These are phyloP conservation scores for Mongoloraphidia duomilia DNA, from an alignment of 2,888 invertebrate species.

Conservation along the genomic window DNA sequence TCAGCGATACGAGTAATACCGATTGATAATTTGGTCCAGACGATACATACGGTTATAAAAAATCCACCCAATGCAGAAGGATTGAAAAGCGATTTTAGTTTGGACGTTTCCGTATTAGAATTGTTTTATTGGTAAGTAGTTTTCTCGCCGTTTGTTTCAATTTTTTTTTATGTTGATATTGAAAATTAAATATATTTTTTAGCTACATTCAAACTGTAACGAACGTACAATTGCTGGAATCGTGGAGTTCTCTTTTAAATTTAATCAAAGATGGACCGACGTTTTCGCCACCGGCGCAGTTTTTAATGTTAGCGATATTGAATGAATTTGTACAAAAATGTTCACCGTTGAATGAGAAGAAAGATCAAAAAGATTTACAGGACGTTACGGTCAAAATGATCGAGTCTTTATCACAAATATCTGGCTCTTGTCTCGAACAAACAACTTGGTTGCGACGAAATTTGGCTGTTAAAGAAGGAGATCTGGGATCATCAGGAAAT, in stretches of 20 bases:
- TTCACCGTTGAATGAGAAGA: conserved; percentile 58
- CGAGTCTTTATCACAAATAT: conserved; percentile 68
- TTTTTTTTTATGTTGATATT: too few relatives aligned
- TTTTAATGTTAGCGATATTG: conserved; percentile 60
- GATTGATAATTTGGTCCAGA: conserved; percentile 68
- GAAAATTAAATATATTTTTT: conserved; percentile 8
- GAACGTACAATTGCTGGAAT: conserved; percentile 54
- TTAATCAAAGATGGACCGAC: conserved; percentile 60
- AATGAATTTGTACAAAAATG: conserved; percentile 74
- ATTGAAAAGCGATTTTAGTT: conserved; percentile 39
- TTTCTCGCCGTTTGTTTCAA: not conserved
- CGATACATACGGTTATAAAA: conserved; percentile 67
- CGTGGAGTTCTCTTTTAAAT: conserved; percentile 62
- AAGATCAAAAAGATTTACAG: conserved; percentile 67
- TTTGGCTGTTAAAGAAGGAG: conserved; percentile 60
- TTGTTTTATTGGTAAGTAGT: conserved; percentile 49
- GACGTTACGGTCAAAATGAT: conserved; percentile 59
- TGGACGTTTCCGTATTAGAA: conserved; percentile 72
- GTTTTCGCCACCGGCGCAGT: conserved; percentile 61
- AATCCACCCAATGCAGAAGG: conserved; percentile 52
- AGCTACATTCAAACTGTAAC: conserved; percentile 52
- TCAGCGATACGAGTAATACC: conserved; percentile 72
- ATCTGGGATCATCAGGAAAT: conserved; percentile 26
- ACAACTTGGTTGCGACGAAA: conserved; percentile 78
- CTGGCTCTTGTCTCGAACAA: conserved; percentile 81